Base-by-base conservation (phyloP, 2,113 vertebrate species). In the Corythoichthys haematopterus region DNA sequence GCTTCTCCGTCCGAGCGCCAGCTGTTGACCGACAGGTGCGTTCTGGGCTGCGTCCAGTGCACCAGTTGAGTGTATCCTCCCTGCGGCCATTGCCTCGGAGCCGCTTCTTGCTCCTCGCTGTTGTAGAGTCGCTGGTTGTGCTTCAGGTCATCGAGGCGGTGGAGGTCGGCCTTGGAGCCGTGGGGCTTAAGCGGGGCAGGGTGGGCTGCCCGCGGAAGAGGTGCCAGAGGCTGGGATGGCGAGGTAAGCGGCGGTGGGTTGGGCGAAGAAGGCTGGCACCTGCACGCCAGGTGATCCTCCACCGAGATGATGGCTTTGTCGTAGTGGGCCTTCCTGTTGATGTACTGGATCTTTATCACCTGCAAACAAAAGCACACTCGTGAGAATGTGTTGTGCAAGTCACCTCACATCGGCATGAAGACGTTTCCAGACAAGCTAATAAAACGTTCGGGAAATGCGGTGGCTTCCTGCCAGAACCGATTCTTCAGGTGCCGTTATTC, bases 281-380 rank as follows among this genome's bases (percentile, higher is more conserved):
- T 91, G 80, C 97, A 99, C 8, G 87, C 92, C 72, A 96, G 77
- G 0, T 99, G 96, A 83, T 99, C 97, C 69, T 95, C 94, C 82
- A 99, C 91, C 12, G 95, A 90, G 85, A 99, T 93, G 1, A 94
- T 47, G 4, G 91, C 94, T 79, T 93, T 93, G 64, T 92, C 92
- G n/a, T 93, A 93, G 68, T 72, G 77, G 6, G 91, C 70, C 74
- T 88, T 91, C 84, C 40, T 88, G 81, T 92, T 91, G 6, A 92
- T 81, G 38, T 92, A 93, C 81, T 93, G 91, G 0, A 97, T 95
- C 88, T 98, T 99, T 28, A 88, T 91, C 78, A 99, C 95, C 97
- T 99, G 71, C 36, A 15, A 14, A 47, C 2, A 55, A 2, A 65
- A 15, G n/a, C 28, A 38, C 36, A 16, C 20, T 11, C 3, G 40